Base-by-base conservation (phyloP, 92 coral and sea anemone species). In the Virgularia gustaviana region DNA sequence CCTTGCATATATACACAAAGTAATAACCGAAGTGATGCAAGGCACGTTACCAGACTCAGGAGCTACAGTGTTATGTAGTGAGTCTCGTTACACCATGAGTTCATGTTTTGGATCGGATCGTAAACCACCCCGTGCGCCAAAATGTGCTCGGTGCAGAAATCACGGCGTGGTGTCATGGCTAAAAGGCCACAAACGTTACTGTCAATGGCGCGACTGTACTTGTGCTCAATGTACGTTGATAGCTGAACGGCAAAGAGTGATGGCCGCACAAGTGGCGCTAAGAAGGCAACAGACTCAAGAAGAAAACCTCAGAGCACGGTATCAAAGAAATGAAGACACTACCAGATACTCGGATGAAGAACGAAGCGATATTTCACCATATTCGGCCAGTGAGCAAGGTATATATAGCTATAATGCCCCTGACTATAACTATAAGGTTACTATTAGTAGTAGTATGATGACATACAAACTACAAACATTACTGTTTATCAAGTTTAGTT, bases 211-310 rank as follows among this genome's bases (percentile, higher is more conserved):
- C n/a, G 96, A 94, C 37, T 94, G 99, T 37, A 82, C 96, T 13
- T 94, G 99, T 34, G 80, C 96, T 9, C 96, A 94, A 38, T 94
- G 99, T 57, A 94, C 85, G 35, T 87, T 94, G 37, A 94, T 94
- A 34, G 99, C 99, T 30, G 99, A 94, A 51, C 71, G 99, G 63
- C 99, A 94, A 47, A 65, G 99, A 59, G 99, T 94, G 8, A 94
- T 94, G 99, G 99, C 99, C 0, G 99, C 99, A 1, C 99, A 94
- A 77, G 99, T 94, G 1, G 99, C 99, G 18, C 78, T 94, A 9
- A 65, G 99, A 73, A 85, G 99, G 70, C 96, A 90, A 30, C 99
- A 94, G 58, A 94, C 99, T 5, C 99, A 94, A 54, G 99, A 94
- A 62, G 99, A 94, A 57, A 79, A n/a, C 29, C 88, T 94, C 85